These are phyloP conservation scores for Crotalus horridus DNA, from an alignment of 2,113 vertebrate genomes.

Conservation along the genomic window DNA sequence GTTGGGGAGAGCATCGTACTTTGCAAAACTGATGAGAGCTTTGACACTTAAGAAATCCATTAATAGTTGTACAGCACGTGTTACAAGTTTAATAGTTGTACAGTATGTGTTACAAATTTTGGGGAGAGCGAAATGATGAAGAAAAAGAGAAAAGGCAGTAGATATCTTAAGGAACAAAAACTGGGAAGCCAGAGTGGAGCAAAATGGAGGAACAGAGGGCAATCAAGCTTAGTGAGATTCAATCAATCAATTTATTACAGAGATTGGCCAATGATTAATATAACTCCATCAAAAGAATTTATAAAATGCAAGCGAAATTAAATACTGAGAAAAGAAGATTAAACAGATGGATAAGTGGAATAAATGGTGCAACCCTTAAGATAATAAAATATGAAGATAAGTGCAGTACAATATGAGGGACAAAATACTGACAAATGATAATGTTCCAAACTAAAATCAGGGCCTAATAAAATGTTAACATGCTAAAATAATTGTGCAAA, in stretches of 20 bases:
- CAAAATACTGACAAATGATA: background rate
- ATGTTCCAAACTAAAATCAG: background rate
- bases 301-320: background rate
- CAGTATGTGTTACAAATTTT: background rate
- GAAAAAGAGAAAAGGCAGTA: background rate
- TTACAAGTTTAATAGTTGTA: constrained; percentile 9
- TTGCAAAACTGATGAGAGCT: background rate
- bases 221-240: background rate
- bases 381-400: background rate
- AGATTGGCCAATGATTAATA: background rate
- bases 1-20: background rate
- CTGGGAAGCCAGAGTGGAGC: background rate
- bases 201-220: background rate
- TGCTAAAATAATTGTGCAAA: background rate
- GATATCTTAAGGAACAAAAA: background rate
- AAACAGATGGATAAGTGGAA: background rate
- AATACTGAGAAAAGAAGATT: background rate
- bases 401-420: background rate
- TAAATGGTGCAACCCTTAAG: background rate
- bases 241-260: background rate
- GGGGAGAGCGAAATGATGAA: background rate
- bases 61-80: constrained; percentile 21
- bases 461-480: background rate
- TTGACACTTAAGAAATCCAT: constrained; percentile 18
- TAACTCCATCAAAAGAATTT: background rate